Evolutionary conservation across 2,113 vertebrate genomes (phyloP).

Genomic region (Pithys albifrons): DNA sequence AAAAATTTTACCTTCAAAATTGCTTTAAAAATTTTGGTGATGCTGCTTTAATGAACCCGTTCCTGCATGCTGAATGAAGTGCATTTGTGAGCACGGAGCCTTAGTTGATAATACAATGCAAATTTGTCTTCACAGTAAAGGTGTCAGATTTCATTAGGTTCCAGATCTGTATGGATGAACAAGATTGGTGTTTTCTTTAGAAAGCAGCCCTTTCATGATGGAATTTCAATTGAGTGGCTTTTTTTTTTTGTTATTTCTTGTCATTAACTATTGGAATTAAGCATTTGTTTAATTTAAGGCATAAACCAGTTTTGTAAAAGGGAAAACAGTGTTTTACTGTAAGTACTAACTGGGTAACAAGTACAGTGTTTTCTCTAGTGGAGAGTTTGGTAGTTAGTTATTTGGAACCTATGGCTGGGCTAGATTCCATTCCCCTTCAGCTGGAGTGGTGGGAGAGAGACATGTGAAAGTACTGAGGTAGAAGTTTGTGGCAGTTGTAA

Average conservation of each 20-base stretch:
- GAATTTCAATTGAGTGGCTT: conserved; percentile 47
- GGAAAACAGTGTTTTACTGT: not conserved
- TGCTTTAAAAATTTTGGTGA: not conserved
- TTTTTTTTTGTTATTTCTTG: not conserved
- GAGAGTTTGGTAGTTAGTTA: not conserved
- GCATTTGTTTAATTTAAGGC: conserved; percentile 22
- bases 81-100: conserved; percentile 13
- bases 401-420: not conserved
- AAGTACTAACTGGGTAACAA: not conserved
- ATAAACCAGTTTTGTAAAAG: not conserved
- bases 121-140: conserved; percentile 52
- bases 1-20: not conserved
- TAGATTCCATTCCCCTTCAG: not conserved
- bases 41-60: not conserved
- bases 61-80: not conserved
- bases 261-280: not conserved
- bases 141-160: conserved; percentile 70
- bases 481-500: conserved; percentile 9
- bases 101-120: conserved; percentile 30
- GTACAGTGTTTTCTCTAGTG: not conserved
- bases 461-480: not conserved
- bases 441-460: not conserved
- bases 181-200: conserved; percentile 51
- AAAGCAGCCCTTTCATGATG: conserved; percentile 58
- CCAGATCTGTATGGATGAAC: conserved; percentile 50